These are phyloP conservation scores for Tetramorium parvispinum DNA, from an alignment of 1,140 invertebrate species.

Conservation along the genomic window DNA sequence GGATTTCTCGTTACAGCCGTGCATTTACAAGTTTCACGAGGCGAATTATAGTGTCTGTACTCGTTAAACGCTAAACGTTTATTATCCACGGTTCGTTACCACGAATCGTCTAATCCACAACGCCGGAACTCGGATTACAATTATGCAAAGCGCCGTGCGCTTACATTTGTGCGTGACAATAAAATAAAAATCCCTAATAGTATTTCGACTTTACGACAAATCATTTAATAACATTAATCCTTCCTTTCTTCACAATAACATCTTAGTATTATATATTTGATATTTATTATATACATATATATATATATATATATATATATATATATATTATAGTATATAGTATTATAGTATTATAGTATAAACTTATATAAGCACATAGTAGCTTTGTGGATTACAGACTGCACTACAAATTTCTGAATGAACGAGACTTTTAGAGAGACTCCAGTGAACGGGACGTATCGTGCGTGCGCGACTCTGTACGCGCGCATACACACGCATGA, in stretches of 20 bases:
- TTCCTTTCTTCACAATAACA: background rate
- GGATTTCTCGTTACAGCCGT: slow-evolving; percentile 33
- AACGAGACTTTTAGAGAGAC: slow-evolving; percentile 6
- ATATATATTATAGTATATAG: too few species aligned
- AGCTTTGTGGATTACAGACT: background rate
- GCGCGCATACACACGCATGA: background rate
- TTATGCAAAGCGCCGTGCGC: slow-evolving; percentile 11
- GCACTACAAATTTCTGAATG: slow-evolving; percentile 7
- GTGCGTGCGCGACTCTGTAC: background rate
- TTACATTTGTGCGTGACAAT: background rate
- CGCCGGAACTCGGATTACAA: slow-evolving; percentile 30
- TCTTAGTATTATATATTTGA: too few species aligned
- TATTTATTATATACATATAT: background rate
- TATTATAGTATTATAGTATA: too few species aligned
- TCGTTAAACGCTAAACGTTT: slow-evolving; percentile 54
- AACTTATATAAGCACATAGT: background rate
- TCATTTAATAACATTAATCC: background rate
- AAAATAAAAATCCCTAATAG: slow-evolving; percentile 14
- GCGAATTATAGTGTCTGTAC: slow-evolving; percentile 39
- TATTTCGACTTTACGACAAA: background rate
- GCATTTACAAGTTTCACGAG: slow-evolving; percentile 30
- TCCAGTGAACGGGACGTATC: background rate
- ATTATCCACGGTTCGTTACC: slow-evolving; percentile 57
- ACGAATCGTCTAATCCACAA: slow-evolving; percentile 26
- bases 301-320: slow-evolving; percentile 8